These are phyloP conservation scores for Hydrozoanthus tunicans DNA, from an alignment of 64 coral and sea anemone genomes.

Conservation along the genomic window DNA sequence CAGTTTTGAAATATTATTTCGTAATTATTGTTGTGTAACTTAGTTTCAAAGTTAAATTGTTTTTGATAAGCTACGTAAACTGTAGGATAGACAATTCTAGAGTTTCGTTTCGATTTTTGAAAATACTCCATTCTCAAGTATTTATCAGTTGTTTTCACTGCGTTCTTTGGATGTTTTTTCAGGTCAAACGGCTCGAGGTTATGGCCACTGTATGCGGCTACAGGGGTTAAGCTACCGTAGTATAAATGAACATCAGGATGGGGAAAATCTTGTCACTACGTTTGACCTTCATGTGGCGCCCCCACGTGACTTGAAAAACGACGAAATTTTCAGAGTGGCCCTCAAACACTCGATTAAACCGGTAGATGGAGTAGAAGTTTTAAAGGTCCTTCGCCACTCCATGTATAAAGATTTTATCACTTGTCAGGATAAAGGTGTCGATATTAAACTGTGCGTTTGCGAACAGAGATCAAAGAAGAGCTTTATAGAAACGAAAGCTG, in stretches of 20 bases:
- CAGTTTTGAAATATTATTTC: too few species aligned
- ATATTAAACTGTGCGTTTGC: constrained; percentile 57
- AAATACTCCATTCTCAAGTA: neutral
- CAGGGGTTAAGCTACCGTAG: constrained; percentile 30
- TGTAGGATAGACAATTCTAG: too few species aligned
- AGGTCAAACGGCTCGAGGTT: constrained; percentile 25
- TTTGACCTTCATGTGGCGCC: constrained; percentile 42
- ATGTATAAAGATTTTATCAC: constrained; percentile 63
- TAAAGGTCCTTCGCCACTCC: constrained; percentile 42
- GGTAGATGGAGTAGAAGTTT: constrained; percentile 35
- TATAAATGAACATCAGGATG: constrained; percentile 36
- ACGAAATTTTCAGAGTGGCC: constrained; percentile 42
- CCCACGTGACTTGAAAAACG: constrained; percentile 4
- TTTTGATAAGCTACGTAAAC: too few species aligned
- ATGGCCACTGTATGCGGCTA: constrained; percentile 31
- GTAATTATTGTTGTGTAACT: too few species aligned
- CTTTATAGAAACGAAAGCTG: constrained; percentile 43
- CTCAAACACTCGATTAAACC: constrained; percentile 54
- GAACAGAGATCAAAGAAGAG: constrained; percentile 38
- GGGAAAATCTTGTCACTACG: constrained; percentile 13
- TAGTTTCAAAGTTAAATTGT: too few species aligned
- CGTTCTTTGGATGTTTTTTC: constrained; percentile 13
- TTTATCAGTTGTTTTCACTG: neutral
- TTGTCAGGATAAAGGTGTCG: constrained; percentile 38
- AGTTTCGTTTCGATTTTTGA: neutral